These are phyloP conservation scores for Rhorus exstirpatorius DNA, from an alignment of 2,888 invertebrate species.

Conservation along the genomic window DNA sequence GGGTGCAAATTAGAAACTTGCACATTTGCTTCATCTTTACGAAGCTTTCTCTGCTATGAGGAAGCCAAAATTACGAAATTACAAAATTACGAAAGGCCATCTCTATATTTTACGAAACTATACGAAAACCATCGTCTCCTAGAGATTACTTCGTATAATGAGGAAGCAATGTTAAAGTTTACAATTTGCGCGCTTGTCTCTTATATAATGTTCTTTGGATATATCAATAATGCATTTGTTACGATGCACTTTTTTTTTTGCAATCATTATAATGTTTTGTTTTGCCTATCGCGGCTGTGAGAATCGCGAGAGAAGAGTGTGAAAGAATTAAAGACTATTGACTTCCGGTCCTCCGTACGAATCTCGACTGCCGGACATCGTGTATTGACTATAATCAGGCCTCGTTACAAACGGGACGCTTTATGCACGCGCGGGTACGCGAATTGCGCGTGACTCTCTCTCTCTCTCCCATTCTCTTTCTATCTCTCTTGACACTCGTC, in stretches of 20 bases:
- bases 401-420: slow-evolving; percentile 77
- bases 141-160: too few relatives aligned
- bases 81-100: too few relatives aligned
- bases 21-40: too few relatives aligned
- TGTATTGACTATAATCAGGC: slow-evolving; percentile 84
- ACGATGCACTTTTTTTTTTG: neutral
- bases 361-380: slow-evolving; percentile 83
- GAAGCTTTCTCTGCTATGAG: too few relatives aligned
- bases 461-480: slow-evolving; percentile 9
- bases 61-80: too few relatives aligned
- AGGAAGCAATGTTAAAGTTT: too few relatives aligned
- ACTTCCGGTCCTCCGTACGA: slow-evolving; percentile 80
- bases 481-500: slow-evolving; percentile 11
- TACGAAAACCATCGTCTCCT: too few relatives aligned
- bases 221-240: too few relatives aligned
- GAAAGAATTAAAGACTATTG: slow-evolving; percentile 69
- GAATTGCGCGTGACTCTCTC: slow-evolving; percentile 59
- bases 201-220: too few relatives aligned
- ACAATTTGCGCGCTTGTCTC: too few relatives aligned
- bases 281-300: neutral
- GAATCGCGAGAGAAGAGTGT: slow-evolving; percentile 7
- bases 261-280: slow-evolving; percentile 43
- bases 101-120: too few relatives aligned
- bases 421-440: slow-evolving; percentile 51
- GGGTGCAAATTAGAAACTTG: too few relatives aligned